Conservation (phyloP, 2,113 vertebrate species). For the Caloenas nicobarica region DNA sequence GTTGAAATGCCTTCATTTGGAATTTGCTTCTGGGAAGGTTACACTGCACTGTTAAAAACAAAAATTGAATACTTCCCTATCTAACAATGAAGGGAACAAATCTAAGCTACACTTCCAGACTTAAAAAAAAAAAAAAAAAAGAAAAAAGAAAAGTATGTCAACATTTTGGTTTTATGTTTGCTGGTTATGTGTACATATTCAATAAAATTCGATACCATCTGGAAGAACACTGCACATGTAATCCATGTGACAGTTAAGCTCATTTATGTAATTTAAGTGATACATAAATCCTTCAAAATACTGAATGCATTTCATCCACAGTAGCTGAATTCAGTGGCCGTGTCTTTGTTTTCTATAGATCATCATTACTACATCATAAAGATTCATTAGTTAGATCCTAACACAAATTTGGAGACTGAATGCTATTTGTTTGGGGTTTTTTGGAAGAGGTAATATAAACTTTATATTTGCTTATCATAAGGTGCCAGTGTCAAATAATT, state of each 20-base stretch:
- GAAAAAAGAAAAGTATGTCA: neutral
- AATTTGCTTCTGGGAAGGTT: neutral
- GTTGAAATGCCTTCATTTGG: fast-evolving
- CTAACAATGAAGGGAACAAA: neutral
- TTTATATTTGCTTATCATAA: neutral
- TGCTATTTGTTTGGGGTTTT: neutral
- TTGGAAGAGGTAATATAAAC: neutral
- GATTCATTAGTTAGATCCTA: neutral
- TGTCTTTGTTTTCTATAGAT: neutral
- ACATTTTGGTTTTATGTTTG: neutral
- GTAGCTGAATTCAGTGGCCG: neutral
- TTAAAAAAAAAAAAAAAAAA: neutral
- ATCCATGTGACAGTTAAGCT: neutral
- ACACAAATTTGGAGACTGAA: fast-evolving
- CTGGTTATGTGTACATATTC: neutral
- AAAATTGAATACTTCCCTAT: neutral
- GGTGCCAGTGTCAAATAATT: neutral
- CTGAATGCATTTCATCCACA: neutral
- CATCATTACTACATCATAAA: neutral
- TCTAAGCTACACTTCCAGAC: neutral
- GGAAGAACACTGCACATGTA: neutral
- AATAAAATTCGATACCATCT: neutral
- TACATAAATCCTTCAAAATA: neutral
- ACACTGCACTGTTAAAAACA: neutral
- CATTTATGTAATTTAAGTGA: neutral